Percentiles rank a stretch among this genome's conserved stretches.
Conservation (phyloP, 1,140 invertebrate species). For the Eueides isabella region DNA sequence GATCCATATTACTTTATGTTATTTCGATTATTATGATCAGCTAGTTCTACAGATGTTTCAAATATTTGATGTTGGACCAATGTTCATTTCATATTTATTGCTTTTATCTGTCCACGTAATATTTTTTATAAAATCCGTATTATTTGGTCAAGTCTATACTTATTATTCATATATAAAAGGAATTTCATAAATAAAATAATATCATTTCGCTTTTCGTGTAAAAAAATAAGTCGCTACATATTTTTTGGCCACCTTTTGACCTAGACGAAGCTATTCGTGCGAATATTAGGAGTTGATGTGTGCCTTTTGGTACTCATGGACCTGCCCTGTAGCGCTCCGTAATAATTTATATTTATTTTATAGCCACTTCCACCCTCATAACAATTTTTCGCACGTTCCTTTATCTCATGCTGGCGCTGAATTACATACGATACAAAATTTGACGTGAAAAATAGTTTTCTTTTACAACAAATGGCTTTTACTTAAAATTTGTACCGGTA, state of each 20-base stretch:
- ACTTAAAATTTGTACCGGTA: background rate
- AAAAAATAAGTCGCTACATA: background rate
- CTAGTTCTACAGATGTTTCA: background rate
- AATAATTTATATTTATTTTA: slow-evolving; percentile 42
- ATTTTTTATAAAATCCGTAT: background rate
- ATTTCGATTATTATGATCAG: background rate
- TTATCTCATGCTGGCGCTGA: slow-evolving; percentile 22
- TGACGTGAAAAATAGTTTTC: slow-evolving; percentile 27
- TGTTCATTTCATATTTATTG: slow-evolving; percentile 3
- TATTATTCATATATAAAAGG: background rate
- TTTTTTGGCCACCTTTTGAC: background rate
- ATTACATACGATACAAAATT: slow-evolving; percentile 30
- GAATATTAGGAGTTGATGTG: slow-evolving; percentile 19
- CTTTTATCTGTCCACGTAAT: background rate
- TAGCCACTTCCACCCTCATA: slow-evolving; percentile 35
- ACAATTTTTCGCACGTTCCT: slow-evolving; percentile 38
- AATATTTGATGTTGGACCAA: background rate
- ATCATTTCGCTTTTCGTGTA: background rate
- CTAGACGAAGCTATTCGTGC: slow-evolving; percentile 15
- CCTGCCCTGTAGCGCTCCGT: slow-evolving; percentile 16
- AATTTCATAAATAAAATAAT: background rate
- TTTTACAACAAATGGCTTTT: slow-evolving; percentile 2
- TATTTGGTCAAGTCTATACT: background rate
- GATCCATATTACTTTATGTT: background rate
- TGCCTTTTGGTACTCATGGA: slow-evolving; percentile 26